Conservation (phyloP, 2,888 invertebrate species). For the Autographa gamma region DNA sequence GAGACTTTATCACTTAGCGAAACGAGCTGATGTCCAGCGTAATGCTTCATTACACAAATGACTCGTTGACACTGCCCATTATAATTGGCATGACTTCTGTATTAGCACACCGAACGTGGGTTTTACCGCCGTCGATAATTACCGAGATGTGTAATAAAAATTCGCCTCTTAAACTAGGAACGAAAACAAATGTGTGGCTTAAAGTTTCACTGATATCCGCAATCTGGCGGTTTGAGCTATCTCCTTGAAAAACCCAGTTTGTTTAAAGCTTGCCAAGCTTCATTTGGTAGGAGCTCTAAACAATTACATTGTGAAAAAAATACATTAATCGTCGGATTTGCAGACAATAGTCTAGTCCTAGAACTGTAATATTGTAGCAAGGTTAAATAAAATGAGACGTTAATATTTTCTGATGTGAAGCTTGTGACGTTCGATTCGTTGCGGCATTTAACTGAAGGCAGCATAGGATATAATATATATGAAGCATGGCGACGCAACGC, state of each 20-base stretch:
- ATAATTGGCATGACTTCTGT: constrained; percentile 45
- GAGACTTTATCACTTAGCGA: constrained; percentile 51
- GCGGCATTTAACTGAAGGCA: neutral
- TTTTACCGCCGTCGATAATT: constrained; percentile 40
- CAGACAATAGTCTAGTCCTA: constrained; percentile 4
- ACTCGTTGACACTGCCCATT: constrained; percentile 52
- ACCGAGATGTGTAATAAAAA: constrained; percentile 45
- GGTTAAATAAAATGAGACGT: constrained; percentile 2
- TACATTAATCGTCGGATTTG: neutral
- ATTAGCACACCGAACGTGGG: constrained; percentile 40
- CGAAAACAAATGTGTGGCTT: constrained; percentile 18
- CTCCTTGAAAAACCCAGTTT: neutral
- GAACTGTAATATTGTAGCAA: constrained; percentile 1
- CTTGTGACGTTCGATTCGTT: neutral
- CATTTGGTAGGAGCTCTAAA: neutral
- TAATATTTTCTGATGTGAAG: neutral
- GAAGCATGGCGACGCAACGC: neutral
- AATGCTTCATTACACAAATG: constrained; percentile 55
- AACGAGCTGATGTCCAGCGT: constrained; percentile 34
- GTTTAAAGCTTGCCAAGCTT: neutral
- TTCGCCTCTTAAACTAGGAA: constrained; percentile 21
- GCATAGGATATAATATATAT: neutral
- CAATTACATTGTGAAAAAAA: neutral
- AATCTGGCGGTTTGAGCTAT: neutral
- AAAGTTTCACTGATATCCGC: constrained; percentile 24